Evolutionary conservation across 2,797 vertebrate genomes (phyloP).

Genomic region (Channallabes apus): DNA sequence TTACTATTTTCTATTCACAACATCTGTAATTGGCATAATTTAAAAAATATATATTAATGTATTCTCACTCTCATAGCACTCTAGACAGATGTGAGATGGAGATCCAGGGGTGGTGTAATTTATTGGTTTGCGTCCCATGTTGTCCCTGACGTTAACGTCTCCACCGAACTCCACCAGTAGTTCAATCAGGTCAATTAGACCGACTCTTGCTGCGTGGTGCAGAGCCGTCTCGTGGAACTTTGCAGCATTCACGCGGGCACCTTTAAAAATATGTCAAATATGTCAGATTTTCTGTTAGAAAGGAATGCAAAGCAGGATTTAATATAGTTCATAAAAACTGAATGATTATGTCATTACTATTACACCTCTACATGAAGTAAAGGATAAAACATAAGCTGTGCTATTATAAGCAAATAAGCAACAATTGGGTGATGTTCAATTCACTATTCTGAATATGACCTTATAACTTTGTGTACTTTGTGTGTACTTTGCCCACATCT

Average conservation of each 20-base stretch:
- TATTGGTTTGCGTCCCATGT: slow-evolving; percentile 75
- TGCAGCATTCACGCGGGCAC: slow-evolving; percentile 85
- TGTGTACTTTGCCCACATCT: too few relatives aligned
- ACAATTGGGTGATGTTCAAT: neutral
- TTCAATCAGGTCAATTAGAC: slow-evolving; percentile 77
- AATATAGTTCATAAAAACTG: neutral
- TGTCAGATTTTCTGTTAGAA: neutral
- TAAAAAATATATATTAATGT: neutral
- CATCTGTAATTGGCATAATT: neutral
- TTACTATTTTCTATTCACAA: neutral
- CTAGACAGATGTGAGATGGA: slow-evolving; percentile 71
- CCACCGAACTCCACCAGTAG: slow-evolving; percentile 87
- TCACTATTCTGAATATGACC: neutral
- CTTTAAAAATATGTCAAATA: slow-evolving; percentile 66
- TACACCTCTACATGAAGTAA: neutral
- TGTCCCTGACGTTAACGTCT: slow-evolving; percentile 80
- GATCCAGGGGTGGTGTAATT: slow-evolving; percentile 80
- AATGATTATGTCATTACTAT: neutral
- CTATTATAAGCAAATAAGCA: neutral
- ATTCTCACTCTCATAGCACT: slow-evolving; percentile 79
- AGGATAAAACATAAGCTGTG: neutral
- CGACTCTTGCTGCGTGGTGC: slow-evolving; percentile 83
- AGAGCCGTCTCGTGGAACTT: slow-evolving; percentile 89
- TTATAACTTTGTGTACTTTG: too few relatives aligned
- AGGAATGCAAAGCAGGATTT: neutral